Evolutionary conservation across 1,140 invertebrate species (phyloP), one percentile per base, ranked within the genome.

Genomic region (Drosophila biarmipes): DNA sequence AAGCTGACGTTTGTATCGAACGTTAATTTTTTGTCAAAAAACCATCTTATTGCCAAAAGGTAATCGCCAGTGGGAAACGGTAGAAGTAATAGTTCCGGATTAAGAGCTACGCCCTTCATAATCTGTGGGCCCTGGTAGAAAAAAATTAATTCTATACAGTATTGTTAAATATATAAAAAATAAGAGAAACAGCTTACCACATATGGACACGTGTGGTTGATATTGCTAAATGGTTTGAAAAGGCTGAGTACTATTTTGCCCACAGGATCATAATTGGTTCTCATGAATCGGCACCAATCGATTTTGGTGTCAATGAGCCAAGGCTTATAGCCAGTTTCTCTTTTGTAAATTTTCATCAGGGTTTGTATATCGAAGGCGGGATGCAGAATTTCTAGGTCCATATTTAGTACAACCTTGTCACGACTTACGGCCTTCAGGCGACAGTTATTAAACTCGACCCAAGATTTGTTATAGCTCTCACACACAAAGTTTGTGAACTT

Each of bases 191-290:
- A 12, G 4, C 38, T 68, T 46, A 72, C 53, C 45, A 72, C 40
- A 24, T 24, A 68, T 1, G 68, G 68, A n/a, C 68, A 72, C 0
- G 68, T 24, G 38, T 72, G 68, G 27, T 72, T 72, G 1, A 72
- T 51, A 21, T 72, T 72, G 4, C 52, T 17, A 37, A 49, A 72
- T 0, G 68, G 38, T 7, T 38, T 45, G 10, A 43, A 43, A 2
- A 72, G 24, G 2, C 11, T 29, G 37, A 21, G 29, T 7, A 72
- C 4, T 5, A 69, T 45, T 7, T 0, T 38, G 5, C 6, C 17
- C 29, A 68, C 3, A 4, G 53, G 38, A 38, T 35, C 34, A n/a
- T 46, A 38, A 7, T 12, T 4, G 4, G 11, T 21, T 4, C 45
- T 35, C 27, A 69, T 6, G 6, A 21, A 68, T 0, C 46, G 63